Evolutionary conservation across 2,888 invertebrate species (phyloP), one percentile per base, ranked within the genome.

Genomic region (Lasioglossum figueresi): DNA sequence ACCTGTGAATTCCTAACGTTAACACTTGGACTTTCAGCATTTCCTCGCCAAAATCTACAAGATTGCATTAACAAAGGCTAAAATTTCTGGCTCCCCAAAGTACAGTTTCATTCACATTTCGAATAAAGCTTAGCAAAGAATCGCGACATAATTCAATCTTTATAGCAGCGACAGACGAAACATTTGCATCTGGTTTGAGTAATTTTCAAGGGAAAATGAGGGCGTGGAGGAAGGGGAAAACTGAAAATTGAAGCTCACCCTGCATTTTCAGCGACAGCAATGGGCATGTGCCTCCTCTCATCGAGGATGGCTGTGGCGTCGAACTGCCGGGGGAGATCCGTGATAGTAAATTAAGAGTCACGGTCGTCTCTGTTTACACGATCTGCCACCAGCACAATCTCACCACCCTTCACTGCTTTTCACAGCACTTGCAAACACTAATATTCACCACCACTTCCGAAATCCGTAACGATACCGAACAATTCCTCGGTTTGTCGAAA

Each of bases 281-380:
- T 96, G 96, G 96, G 96, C 96, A 96, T 96, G 96, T 96, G 96
- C 96, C 95, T 95, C 95, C 96, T 96, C 96, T 96, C 96, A 96
- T 96, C 95, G 95, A 95, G 95, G 95, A 94, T 95, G 95, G 96
- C 96, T 96, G 96, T 94, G 94, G 94, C 94, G 94, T 95, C 95
- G 95, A 96, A 95, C 95, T 95, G 94, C 93, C 95, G 95, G 93
- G 95, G 95, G 94, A 95, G 95, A 95, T 96, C 96, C 96, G 96
- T 96, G 95, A 95, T 96, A 95, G 88, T 82, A 86, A 89, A 82
- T 90, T 90, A 82, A 87, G 79, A 85, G 90, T 89, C 90, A 82
- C 90, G 85, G 84, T 79, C 74, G 80, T 82, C 87, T 81, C 79
- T 79, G 82, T 82, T 77, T 43, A 27, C 86, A 63, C 76, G 74